Evolutionary conservation across 2,797 vertebrate genomes (phyloP), one percentile per base, ranked within the genome.

Genomic region (Leptatherina wallacei): DNA sequence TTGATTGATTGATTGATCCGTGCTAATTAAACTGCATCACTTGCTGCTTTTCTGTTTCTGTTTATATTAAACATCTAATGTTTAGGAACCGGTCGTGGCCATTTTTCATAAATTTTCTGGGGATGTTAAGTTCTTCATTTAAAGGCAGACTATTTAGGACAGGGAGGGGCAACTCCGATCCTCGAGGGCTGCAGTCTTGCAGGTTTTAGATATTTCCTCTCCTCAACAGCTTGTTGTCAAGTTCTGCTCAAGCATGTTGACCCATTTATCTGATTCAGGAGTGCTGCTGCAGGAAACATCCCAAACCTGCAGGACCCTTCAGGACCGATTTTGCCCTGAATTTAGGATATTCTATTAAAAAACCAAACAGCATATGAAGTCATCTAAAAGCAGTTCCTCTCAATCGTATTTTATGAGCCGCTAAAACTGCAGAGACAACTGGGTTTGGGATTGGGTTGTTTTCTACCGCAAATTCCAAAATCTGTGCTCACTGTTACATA

Each of bases 1-100:
- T 33, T 67, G 10, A 52, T 22, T 27, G 51, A 14, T 33, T 67
- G 10, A 52, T 22, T 27, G 51, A 14, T 54, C 51, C 12, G 32
- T 14, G 14, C 33, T 29, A 16, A 51, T 60, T 51, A 22, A 42
- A 40, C 18, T 32, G 18, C 0, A 61, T 6, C 0, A 16, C n/a
- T 54, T 40, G 35, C 44, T 54, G 44, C 33, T 51, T 69, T 54
- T 61, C 12, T 67, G 55, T 58, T 57, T 66, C n/a, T 47, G 65
- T 57, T 67, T 12, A 58, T 58, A 35, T 32, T 58, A 42, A 67
- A 67, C 56, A 47, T 57, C n/a, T 20, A 33, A 67, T 30, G 55
- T 67, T 67, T 56, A 20, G 65, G 38, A 57, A 44, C 29, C 44
- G n/a, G 20, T 24, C 24, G 38, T 54, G 58, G 36, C 24, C 35